A percentile compares a stretch with the other conserved stretches of the same genome.
phyloP scores from a whole-genome alignment of 1,140 invertebrate genomes.

The Drosophila watanabei region DNA sequence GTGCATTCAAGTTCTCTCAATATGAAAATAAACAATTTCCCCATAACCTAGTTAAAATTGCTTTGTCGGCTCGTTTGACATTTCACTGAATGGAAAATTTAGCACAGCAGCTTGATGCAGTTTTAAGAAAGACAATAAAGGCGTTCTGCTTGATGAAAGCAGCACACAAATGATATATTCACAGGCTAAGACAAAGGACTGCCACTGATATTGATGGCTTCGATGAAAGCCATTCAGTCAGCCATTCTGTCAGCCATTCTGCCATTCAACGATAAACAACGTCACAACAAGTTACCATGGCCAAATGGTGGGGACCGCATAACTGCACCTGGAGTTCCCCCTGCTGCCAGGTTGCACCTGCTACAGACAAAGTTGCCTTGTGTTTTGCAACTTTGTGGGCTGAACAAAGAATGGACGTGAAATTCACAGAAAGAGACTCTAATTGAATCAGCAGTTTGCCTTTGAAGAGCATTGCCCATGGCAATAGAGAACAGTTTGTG shows the following conservation, averaged over 20 bases:
- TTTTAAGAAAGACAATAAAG: conserved; percentile 18
- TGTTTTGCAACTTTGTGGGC: conserved; percentile 24
- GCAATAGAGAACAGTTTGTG: conserved; percentile 29
- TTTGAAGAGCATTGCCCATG: conserved; percentile 9
- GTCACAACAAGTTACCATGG: conserved; percentile 22
- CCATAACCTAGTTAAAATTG: not conserved
- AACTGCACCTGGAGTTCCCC: not conserved
- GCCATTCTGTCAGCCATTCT: not conserved
- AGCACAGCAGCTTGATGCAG: not conserved
- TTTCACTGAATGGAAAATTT: not conserved
- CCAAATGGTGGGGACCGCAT: not conserved
- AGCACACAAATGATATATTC: conserved; percentile 14
- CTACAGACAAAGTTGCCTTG: conserved; percentile 18
- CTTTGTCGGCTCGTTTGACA: conserved; percentile 7
- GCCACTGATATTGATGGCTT: conserved; percentile 28
- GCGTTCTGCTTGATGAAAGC: conserved; percentile 7
- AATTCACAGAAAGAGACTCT: conserved; percentile 11
- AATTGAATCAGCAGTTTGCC: conserved; percentile 68
- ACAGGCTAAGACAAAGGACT: conserved; percentile 6
- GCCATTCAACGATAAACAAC: conserved; percentile 10
- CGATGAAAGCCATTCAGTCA: conserved; percentile 19
- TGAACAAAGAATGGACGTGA: conserved; percentile 9
- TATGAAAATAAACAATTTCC: conserved; percentile 4
- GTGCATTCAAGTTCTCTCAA: not conserved
- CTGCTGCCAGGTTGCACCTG: conserved; percentile 6